A percentile compares a stretch with the other conserved stretches of the same genome.
Evolutionary conservation across 2,888 invertebrate genomes (phyloP).

Genomic region (Sinhomidia bicolor): DNA sequence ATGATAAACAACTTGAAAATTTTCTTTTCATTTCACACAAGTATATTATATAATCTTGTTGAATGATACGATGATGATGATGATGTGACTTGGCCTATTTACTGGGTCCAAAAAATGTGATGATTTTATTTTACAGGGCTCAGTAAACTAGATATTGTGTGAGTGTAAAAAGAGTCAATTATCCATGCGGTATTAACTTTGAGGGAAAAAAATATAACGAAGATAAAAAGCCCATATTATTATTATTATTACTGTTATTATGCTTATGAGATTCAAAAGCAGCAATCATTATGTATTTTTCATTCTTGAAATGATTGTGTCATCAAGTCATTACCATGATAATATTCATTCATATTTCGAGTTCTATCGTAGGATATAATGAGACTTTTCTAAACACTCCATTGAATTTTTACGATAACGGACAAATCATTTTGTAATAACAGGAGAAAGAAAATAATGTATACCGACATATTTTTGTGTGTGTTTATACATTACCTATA

Average conservation of each 20-base stretch:
- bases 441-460: neutral
- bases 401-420: constrained; percentile 15
- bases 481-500: neutral
- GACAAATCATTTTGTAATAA: neutral
- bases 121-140: neutral
- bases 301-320: neutral
- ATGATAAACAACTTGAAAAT: constrained; percentile 40
- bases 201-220: neutral
- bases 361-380: too few relatives aligned
- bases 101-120: neutral
- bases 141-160: neutral
- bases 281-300: neutral
- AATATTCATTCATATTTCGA: too few relatives aligned
- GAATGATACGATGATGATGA: too few relatives aligned
- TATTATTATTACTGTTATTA: neutral
- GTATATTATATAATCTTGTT: too few relatives aligned
- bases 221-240: too few relatives aligned
- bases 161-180: constrained; percentile 13
- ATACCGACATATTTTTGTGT: neutral
- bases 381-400: neutral
- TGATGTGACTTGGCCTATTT: neutral
- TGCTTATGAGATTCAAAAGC: neutral
- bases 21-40: neutral
- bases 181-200: neutral
- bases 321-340: neutral